Conservation (phyloP, 2,113 vertebrate species). For the Craseonycteris thonglongyai region DNA sequence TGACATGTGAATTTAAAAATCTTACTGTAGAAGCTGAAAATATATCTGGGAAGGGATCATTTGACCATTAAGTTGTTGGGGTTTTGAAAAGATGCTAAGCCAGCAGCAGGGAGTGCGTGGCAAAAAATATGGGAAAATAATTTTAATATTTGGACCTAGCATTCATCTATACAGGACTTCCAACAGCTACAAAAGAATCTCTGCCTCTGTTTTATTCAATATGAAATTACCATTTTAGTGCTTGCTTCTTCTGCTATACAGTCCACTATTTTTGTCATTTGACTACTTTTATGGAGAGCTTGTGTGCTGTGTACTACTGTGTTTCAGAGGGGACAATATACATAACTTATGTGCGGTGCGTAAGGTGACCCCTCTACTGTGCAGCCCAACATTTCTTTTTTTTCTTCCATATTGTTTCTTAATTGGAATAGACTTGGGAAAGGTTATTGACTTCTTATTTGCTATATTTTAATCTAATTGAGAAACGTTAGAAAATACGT, state of each 20-base stretch:
- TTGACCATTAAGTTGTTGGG: neutral
- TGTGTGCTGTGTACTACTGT: neutral
- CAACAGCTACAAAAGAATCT: neutral
- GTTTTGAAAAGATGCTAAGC: neutral
- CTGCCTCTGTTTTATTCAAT: neutral
- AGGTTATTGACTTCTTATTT: neutral
- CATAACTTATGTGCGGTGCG: rapidly evolving
- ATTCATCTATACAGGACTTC: neutral
- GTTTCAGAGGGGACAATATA: neutral
- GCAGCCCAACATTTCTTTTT: neutral
- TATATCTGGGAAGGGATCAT: neutral
- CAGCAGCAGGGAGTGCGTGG: neutral
- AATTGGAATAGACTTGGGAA: neutral
- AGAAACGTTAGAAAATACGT: neutral
- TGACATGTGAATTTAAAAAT: neutral
- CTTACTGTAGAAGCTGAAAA: neutral
- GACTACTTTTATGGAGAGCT: neutral
- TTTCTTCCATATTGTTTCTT: neutral
- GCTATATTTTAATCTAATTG: neutral
- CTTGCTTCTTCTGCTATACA: neutral
- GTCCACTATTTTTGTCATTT: neutral
- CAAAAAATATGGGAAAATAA: neutral
- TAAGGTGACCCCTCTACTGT: neutral
- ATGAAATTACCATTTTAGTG: neutral
- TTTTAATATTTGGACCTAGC: neutral